Base-by-base conservation (phyloP, 2,113 vertebrate genomes). In the Cygnus buccinator region DNA sequence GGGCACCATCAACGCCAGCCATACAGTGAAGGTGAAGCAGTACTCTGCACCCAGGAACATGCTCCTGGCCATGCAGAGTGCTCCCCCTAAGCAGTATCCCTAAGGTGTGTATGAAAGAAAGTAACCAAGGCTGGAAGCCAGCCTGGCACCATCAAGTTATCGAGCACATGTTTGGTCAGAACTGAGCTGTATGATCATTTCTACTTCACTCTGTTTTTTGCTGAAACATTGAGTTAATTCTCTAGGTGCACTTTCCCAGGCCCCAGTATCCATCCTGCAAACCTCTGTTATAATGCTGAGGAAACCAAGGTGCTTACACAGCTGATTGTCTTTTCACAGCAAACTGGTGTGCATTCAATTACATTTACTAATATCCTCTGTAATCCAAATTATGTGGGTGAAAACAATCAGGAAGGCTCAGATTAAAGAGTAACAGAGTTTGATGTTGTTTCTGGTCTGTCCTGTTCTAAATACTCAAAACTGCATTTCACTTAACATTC, bases 341-440 rank as follows among this genome's bases (percentile, higher is more conserved):
- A 75, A 77, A 54, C 79, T 79, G 50, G 86, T 48, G 80, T 37
- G 86, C 87, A 46, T 82, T 89, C 94, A 95, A 87, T 94, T 95
- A 93, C 93, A 86, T 66, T 75, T 50, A 68, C 71, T 96, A 94
- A 95, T 94, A 92, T 89, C 89, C 88, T 90, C 94, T 92, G 95
- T 70, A 91, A 96, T 96, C 97, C 96, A 91, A 97, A 96, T 90
- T 94, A 94, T 89, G 94, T 66, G 91, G 86, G 71, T 82, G 75
- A 86, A 76, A 72, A 62, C 87, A 37, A 83, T 89, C 95, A 92
- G 93, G 91, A 96, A 96, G 91, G 95, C 96, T 97, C 96, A 98
- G 96, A 97, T 98, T 98, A 93, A 95, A 95, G 94, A 95, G 92
- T 96, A 95, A 44, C 87, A 62, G 72, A 82, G 77, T 39, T 21